Evolutionary conservation across 2,888 invertebrate genomes (phyloP).

Genomic region (Eudasyphora cyanicolor): DNA sequence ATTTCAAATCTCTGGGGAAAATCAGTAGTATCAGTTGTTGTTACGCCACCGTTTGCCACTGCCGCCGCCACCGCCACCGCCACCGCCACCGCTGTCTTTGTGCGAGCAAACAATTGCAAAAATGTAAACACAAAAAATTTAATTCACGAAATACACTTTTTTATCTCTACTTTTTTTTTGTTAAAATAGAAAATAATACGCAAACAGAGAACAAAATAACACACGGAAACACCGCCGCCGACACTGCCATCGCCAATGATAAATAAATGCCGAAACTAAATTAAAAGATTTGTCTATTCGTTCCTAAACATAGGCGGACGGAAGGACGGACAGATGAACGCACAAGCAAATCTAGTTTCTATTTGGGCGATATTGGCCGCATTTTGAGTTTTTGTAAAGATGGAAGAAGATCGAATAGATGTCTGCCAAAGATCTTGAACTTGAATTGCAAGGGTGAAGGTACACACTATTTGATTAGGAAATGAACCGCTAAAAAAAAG

Average conservation of each 20-base stretch:
- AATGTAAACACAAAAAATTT: constrained; percentile 34
- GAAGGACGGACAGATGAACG: too few relatives aligned
- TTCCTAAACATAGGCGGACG: background rate
- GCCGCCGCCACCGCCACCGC: too few relatives aligned
- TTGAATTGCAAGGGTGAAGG: constrained; percentile 37
- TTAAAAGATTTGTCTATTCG: constrained; percentile 44
- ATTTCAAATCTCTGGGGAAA: constrained; percentile 38
- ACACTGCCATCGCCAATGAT: constrained; percentile 23
- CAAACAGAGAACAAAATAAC: background rate
- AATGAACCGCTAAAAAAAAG: background rate
- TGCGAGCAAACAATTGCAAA: constrained; percentile 36
- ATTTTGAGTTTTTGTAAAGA: too few relatives aligned
- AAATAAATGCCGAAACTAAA: constrained; percentile 41
- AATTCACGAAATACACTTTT: constrained; percentile 33
- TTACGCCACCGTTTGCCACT: too few relatives aligned
- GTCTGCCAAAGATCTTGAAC: constrained; percentile 50
- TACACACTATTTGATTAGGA: too few relatives aligned
- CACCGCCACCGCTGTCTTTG: too few relatives aligned
- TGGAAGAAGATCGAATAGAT: background rate
- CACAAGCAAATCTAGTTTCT: background rate
- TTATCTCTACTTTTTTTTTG: too few relatives aligned
- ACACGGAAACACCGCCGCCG: background rate
- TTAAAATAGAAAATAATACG: background rate
- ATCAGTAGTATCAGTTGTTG: background rate
- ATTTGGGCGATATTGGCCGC: background rate